phyloP scores from a whole-genome alignment of 1,140 invertebrate genomes.

The Nomia melanderi region DNA sequence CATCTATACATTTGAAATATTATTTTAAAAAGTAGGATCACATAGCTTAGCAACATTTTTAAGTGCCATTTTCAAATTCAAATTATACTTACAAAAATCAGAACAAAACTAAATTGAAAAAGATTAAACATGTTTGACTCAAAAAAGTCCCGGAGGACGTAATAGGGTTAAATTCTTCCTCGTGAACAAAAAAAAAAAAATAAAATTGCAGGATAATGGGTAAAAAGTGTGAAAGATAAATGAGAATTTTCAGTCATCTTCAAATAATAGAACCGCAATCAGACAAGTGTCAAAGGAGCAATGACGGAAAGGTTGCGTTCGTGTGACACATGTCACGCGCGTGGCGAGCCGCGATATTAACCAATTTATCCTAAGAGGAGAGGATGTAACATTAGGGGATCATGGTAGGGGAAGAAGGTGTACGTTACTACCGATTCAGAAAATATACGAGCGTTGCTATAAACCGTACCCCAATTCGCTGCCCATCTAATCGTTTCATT shows the following conservation, averaged over 20 bases:
- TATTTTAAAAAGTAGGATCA: too few relatives aligned
- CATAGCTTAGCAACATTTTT: too few relatives aligned
- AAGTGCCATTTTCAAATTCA: too few relatives aligned
- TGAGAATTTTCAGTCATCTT: not conserved
- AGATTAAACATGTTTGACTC: too few relatives aligned
- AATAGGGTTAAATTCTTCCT: too few relatives aligned
- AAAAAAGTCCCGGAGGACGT: too few relatives aligned
- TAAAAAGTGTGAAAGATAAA: not conserved
- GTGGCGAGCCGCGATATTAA: slow-evolving; percentile 56
- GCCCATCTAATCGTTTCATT: slow-evolving; percentile 39
- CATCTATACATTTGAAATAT: too few relatives aligned
- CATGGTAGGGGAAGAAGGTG: not conserved
- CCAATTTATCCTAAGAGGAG: slow-evolving; percentile 63
- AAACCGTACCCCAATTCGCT: slow-evolving; percentile 25
- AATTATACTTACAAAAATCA: too few relatives aligned
- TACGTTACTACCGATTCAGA: slow-evolving; percentile 46
- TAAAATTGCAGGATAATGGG: not conserved
- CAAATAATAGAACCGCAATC: slow-evolving; percentile 2
- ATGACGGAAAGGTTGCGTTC: slow-evolving; percentile 36
- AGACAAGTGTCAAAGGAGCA: slow-evolving; percentile 19
- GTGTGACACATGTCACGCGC: slow-evolving; percentile 50
- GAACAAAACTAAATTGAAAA: too few relatives aligned
- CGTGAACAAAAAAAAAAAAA: too few relatives aligned
- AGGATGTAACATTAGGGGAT: slow-evolving; percentile 43
- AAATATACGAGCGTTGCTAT: slow-evolving; percentile 44